Evolutionary conservation across 2,113 vertebrate genomes (phyloP), one percentile per base, ranked within the genome.

Genomic region (Lasiurus cinereus): DNA sequence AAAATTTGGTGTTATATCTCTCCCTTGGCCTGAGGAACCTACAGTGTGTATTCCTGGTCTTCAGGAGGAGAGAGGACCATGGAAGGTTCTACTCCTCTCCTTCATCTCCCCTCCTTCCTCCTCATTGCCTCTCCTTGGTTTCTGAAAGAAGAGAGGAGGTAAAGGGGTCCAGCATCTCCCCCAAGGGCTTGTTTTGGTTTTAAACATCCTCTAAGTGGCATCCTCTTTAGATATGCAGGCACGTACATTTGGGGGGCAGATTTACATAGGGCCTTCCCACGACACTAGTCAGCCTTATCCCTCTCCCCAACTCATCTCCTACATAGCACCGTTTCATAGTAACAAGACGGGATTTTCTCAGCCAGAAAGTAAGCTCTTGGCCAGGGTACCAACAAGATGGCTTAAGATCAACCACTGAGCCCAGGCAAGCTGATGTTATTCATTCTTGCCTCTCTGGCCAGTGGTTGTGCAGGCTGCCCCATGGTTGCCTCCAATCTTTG

Each of bases 351-450:
- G 5, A 31, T 48, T 79, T 33, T 83, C 22, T 72, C 27, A 59
- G 15, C 15, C 66, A 54, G 4, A 21, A 36, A n/a, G 18, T 69
- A 93, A 73, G n/a, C 27, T 50, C 73, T 31, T 36, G 14, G 10
- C 10, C 36, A 69, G 39, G 62, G 36, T 5, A 31, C 50, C 31
- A 76, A 16, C 6, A 31, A 14, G 18, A 13, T 12, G 16, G 33
- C 18, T 69, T 9, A 22, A 36, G 46, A 69, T 4, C 5, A 54
- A 5, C 29, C 54, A 21, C 54, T 21, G 18, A 56, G 62, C 16
- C 50, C 27, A 54, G 39, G 11, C 36, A 3, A 0, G 48, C 7
- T 11, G 24, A 3, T 14, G 46, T 16, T 16, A 1, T 3, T 22
- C 22, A 0, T 15, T 27, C n/a, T 36, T 54, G 18, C 33, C 11